A percentile compares a stretch with the other conserved stretches of the same genome.
Evolutionary conservation across 1,140 invertebrate species (phyloP).

Genomic region (Ceratina japonica): DNA sequence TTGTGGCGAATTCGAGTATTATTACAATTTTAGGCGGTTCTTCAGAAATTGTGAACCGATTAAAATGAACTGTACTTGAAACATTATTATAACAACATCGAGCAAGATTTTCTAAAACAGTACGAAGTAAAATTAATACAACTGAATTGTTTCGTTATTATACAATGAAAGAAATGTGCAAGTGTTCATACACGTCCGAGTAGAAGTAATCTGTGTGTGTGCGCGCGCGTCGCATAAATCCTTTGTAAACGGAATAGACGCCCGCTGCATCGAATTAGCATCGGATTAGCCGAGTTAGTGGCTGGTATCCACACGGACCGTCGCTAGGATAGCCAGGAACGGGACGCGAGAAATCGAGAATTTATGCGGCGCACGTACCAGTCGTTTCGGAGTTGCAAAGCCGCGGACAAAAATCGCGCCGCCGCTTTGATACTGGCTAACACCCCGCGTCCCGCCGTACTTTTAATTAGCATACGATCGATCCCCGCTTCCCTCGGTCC

Average conservation of each 20-base stretch:
- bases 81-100: background rate
- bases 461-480: slow-evolving; percentile 64
- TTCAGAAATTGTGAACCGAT: too few relatives aligned
- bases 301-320: slow-evolving; percentile 45
- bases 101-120: background rate
- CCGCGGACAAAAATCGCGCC: slow-evolving; percentile 46
- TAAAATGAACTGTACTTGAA: too few relatives aligned
- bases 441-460: background rate
- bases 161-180: too few relatives aligned
- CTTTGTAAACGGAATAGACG: slow-evolving; percentile 62
- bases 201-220: too few relatives aligned
- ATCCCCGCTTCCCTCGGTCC: background rate
- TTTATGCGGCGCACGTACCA: slow-evolving; percentile 58
- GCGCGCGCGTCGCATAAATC: slow-evolving; percentile 47
- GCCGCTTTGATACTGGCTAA: slow-evolving; percentile 35
- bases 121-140: too few relatives aligned
- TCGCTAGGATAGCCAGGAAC: slow-evolving; percentile 19
- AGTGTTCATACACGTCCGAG: too few relatives aligned
- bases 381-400: slow-evolving; percentile 44
- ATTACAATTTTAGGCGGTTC: too few relatives aligned
- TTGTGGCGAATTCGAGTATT: too few relatives aligned
- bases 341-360: slow-evolving; percentile 43
- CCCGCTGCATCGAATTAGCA: slow-evolving; percentile 70
- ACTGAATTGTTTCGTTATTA: too few relatives aligned
- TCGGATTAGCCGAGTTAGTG: slow-evolving; percentile 70